Evolutionary conservation across 2,113 vertebrate genomes (phyloP), one percentile per base, ranked within the genome.

Genomic region (Falco punctatus): DNA sequence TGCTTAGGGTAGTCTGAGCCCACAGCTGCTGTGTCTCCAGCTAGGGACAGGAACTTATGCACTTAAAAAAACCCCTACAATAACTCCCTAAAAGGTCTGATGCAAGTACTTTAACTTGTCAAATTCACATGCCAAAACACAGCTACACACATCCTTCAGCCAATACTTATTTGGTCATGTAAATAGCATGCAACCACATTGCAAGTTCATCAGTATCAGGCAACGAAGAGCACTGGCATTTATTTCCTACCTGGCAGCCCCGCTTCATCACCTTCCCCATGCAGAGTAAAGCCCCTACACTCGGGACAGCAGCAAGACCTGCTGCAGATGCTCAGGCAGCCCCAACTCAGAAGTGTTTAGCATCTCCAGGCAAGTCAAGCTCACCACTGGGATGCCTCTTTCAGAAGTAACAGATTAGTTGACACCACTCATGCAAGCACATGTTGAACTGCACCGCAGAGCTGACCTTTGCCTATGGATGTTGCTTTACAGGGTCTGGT

Each of bases 171-270:
- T 23, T 0, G 3, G 44, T 20, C 48, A 20, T 1, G 20, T 14
- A 21, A 44, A 19, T 1, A 62, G 38, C 1, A 0, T 16, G 5
- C 33, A 27, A 9, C 28, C 15, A 23, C 38, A 7, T 24, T 20
- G 24, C 23, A 17, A 30, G 57, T 11, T 38, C 78, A 5, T 49
- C 21, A 6, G 62, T 22, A 6, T 22, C 0, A 0, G 54, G 13
- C 11, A 30, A 35, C 40, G 19, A 2, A 16, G 18, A 18, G n/a
- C n/a, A 11, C 22, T 5, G 42, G 10, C 22, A 17, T 20, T 13
- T 22, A 4, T 24, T 1, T 38, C 57, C 35, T 1, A 35, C 40
- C 22, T 1, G 2, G 19, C 58, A 46, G 27, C 7, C n/a, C n/a
- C n/a, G 13, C 26, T 7, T 8, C 32, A 11, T 15, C 40, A 11